Evolutionary conservation across 2,113 vertebrate species (phyloP), one percentile per base, ranked within the genome.

Genomic region (Ramphastos sulfuratus): DNA sequence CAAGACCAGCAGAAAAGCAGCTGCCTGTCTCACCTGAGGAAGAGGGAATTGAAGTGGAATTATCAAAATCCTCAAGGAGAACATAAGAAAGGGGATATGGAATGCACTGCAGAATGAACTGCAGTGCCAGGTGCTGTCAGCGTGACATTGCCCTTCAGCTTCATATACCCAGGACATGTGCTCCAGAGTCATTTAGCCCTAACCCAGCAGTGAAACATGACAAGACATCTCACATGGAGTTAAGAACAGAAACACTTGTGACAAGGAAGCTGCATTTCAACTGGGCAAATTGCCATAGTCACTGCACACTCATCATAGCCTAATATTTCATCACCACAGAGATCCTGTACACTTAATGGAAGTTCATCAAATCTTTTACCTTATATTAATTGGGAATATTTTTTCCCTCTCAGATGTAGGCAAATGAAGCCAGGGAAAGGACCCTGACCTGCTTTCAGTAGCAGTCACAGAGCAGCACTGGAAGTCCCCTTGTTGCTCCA

Each of bases 331-430:
- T 56, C 37, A 67, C 11, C 72, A 64, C 10, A 54, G 72, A 67
- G 9, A 69, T 48, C 18, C 33, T 61, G 17, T 8, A 39, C 10
- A 8, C 64, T 77, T 37, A 65, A 31, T 61, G 16, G 12, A 21
- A 60, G 20, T 61, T 60, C 28, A 77, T 76, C 0, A 83, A 66
- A 59, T 11, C 4, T 75, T 93, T 83, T n/a, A 33, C 28, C 30
- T 70, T 85, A 4, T 7, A 52, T 44, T 89, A 3, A 61, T 27
- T 67, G 10, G 7, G 15, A 92, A 71, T 63, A 48, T 8, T 77
- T 50, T 55, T 14, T 2, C 13, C 14, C 9, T 42, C 5, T 4
- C 13, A 0, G 0, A 64, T 19, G 8, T 14, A 71, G 52, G 50
- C 15, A 54, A 54, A 31, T 31, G 46, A 60, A 81, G 8, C 10